Evolutionary conservation across 2,113 vertebrate genomes (phyloP).

Genomic region (Alligator mississippiensis): DNA sequence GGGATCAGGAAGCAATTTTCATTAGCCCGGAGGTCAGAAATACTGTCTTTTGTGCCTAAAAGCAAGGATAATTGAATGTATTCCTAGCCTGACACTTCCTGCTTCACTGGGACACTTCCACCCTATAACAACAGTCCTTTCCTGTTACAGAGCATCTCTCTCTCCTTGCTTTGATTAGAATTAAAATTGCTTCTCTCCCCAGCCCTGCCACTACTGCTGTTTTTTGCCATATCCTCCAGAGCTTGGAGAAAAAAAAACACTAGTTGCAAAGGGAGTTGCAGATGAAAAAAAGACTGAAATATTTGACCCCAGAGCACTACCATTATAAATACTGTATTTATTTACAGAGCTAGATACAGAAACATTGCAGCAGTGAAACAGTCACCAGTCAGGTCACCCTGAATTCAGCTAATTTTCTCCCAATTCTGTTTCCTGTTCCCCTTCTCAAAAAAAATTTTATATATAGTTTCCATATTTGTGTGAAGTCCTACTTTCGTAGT

Average conservation of each 20-base stretch:
- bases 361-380: not conserved
- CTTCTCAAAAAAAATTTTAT: not conserved
- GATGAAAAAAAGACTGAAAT: not conserved
- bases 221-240: too few species aligned
- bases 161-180: not conserved
- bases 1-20: not conserved
- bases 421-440: not conserved
- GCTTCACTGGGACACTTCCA: not conserved
- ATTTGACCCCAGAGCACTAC: not conserved
- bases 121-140: not conserved
- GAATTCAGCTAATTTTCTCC: too few species aligned
- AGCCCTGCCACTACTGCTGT: not conserved
- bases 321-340: not conserved
- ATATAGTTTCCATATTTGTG: not conserved
- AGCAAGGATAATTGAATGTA: not conserved
- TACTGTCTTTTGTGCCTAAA: not conserved
- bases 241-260: rapidly evolving
- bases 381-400: not conserved
- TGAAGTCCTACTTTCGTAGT: not conserved
- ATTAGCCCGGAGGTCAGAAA: not conserved
- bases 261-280: not conserved
- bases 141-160: not conserved
- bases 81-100: not conserved
- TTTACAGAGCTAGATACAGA: not conserved
- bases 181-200: not conserved